Base-by-base conservation (phyloP, 2,797 vertebrate species). In the Enteromius paludinosus region DNA sequence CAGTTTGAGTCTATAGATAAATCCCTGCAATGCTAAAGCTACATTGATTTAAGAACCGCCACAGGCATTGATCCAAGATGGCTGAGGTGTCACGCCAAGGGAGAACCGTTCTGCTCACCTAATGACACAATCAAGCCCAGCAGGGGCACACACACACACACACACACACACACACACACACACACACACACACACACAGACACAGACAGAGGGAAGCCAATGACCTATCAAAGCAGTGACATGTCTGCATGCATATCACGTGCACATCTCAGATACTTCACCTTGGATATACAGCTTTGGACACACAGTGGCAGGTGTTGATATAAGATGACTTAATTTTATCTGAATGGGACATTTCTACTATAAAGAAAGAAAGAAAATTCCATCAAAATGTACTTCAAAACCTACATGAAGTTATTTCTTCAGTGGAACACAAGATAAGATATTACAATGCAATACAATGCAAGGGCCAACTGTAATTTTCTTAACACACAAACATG, bases 61-160 rank as follows among this genome's bases (percentile, higher is more conserved):
- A 91, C 91, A 91, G 90, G 89, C 91, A 94, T 94, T 92, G 94
- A 95, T 95, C 91, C 87, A 89, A 92, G 91, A 93, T 87, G 90
- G 91, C 92, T 86, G 89, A 92, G 92, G 89, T 91, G 92, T 82
- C 90, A 86, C 73, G 90, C 83, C 56, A 90, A 82, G 79, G 85
- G 90, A 88, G 80, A 84, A 88, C 85, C 82, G 89, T 89, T 86
- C 77, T 76, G 84, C 90, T 47, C 79, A 85, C 85, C 87, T 94
- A 94, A 95, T 94, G 92, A 94, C 91, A 86, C 84, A 91, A 94
- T 94, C 92, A 93, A 91, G 93, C 91, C 90, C 92, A 91, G 93
- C 89, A 89, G 90, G 49, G 18, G 49, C 90, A 91, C 47, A 54
- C 38, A 56, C 15, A 56, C 43, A 69, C 10, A 49, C 79, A 17